A percentile compares a stretch with the other conserved stretches of the same genome.
Evolutionary conservation across 30 jellyfish, hydroid and myxozoan species (phyloP).

Genomic region (Phacellophora camtschatica): DNA sequence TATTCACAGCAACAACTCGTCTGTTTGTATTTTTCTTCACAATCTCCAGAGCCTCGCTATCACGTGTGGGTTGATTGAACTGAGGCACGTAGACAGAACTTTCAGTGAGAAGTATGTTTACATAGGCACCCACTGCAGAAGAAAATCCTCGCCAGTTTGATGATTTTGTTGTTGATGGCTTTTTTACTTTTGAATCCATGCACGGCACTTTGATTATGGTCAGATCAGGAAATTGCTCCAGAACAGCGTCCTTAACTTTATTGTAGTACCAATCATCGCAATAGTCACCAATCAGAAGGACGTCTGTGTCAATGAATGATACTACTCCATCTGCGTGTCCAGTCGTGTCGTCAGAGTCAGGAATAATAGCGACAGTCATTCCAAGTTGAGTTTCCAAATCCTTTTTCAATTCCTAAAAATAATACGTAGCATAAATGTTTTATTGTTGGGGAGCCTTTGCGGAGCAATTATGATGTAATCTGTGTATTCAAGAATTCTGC

Average conservation of each 20-base stretch:
- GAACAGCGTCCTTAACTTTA: conserved; percentile 35
- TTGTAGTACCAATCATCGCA: conserved; percentile 46
- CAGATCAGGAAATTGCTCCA: conserved; percentile 44
- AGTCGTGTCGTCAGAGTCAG: conserved; percentile 69
- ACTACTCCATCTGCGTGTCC: conserved; percentile 76
- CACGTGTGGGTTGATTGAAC: conserved; percentile 7
- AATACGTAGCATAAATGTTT: too few relatives aligned
- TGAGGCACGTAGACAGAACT: conserved; percentile 57
- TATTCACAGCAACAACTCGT: conserved; percentile 39
- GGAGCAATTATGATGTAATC: too few relatives aligned
- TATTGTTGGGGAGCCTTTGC: too few relatives aligned
- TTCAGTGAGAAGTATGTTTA: conserved; percentile 50
- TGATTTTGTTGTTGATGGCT: neutral
- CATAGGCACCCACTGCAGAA: conserved; percentile 56
- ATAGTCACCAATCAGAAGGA: conserved; percentile 48
- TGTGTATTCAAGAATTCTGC: too few relatives aligned
- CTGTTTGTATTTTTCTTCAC: conserved; percentile 12
- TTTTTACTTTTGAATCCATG: conserved; percentile 27
- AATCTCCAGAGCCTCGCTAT: conserved; percentile 26
- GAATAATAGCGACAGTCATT: conserved; percentile 55
- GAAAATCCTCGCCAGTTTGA: conserved; percentile 55
- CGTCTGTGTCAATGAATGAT: conserved; percentile 53
- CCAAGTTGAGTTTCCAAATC: conserved; percentile 16
- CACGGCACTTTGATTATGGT: conserved; percentile 44
- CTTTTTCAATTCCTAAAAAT: neutral